Evolutionary conservation across 92 coral and sea anemone species (phyloP).

Genomic region (Galaxea fascicularis): DNA sequence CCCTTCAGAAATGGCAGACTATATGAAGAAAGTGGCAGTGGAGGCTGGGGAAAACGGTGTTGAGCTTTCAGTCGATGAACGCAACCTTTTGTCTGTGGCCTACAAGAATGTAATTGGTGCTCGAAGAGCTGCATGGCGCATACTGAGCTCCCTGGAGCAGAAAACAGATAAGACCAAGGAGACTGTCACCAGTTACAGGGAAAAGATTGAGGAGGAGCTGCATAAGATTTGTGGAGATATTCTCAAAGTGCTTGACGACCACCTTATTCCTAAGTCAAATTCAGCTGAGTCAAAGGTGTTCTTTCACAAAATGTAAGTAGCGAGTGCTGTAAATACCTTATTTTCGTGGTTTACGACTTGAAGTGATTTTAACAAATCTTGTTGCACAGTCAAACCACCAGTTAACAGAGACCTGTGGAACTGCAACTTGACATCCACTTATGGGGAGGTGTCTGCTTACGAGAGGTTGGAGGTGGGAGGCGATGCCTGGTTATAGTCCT

Average conservation of each 20-base stretch:
- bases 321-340: too few relatives aligned
- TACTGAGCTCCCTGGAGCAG: conserved; percentile 76
- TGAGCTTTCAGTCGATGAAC: conserved; percentile 85
- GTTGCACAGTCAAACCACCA: too few relatives aligned
- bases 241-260: conserved; percentile 66
- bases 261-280: conserved; percentile 56
- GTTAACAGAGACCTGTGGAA: too few relatives aligned
- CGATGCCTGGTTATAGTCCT: too few relatives aligned
- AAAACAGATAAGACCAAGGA: conserved; percentile 36
- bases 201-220: conserved; percentile 81
- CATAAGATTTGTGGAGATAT: conserved; percentile 82
- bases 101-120: conserved; percentile 98
- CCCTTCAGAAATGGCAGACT: conserved; percentile 83
- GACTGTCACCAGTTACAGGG: conserved; percentile 38
- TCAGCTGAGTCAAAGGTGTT: conserved; percentile 80
- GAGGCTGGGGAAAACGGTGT: conserved; percentile 39
- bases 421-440: too few relatives aligned
- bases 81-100: conserved; percentile 97
- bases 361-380: too few relatives aligned
- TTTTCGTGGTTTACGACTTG: too few relatives aligned
- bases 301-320: conserved; percentile 94
- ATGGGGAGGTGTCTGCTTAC: too few relatives aligned
- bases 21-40: conserved; percentile 76
- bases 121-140: conserved; percentile 97
- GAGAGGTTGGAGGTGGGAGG: too few relatives aligned